phyloP scores from a whole-genome alignment of 2,888 invertebrate species.

The Stenolophus ochropezus region DNA sequence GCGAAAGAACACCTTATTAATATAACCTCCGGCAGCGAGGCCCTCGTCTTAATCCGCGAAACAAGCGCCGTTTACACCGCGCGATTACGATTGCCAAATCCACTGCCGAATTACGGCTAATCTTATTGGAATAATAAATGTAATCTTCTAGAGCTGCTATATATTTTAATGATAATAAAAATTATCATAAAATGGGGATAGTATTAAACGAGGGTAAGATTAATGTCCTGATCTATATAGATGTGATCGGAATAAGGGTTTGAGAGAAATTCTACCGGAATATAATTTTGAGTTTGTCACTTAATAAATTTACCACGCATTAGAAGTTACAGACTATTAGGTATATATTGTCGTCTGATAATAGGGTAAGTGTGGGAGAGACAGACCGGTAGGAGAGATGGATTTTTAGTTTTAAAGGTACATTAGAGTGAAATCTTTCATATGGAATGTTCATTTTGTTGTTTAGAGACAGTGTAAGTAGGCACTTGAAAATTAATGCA shows the following conservation, averaged over 20 bases:
- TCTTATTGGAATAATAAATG: constrained; percentile 49
- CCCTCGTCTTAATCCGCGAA: constrained; percentile 26
- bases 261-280: too few species aligned
- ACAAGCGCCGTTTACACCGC: constrained; percentile 10
- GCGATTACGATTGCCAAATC: constrained; percentile 30
- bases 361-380: too few species aligned
- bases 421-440: too few species aligned
- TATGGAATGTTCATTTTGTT: too few species aligned
- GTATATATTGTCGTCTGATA: too few species aligned
- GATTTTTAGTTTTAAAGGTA: too few species aligned
- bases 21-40: constrained; percentile 8
- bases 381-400: too few species aligned
- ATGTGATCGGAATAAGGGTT: constrained; percentile 16
- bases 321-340: too few species aligned
- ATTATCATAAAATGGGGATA: constrained; percentile 47
- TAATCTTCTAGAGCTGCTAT: constrained; percentile 45
- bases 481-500: too few species aligned
- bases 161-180: constrained; percentile 50
- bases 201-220: constrained; percentile 22
- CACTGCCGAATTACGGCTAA: constrained; percentile 41
- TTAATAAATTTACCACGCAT: too few species aligned
- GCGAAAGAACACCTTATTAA: constrained; percentile 31
- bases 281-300: too few species aligned
- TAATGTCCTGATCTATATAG: constrained; percentile 7
- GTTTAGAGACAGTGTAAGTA: too few species aligned